These are phyloP conservation scores for Tuberolachnus salignus DNA, from an alignment of 2,888 invertebrate genomes.

Conservation along the genomic window DNA sequence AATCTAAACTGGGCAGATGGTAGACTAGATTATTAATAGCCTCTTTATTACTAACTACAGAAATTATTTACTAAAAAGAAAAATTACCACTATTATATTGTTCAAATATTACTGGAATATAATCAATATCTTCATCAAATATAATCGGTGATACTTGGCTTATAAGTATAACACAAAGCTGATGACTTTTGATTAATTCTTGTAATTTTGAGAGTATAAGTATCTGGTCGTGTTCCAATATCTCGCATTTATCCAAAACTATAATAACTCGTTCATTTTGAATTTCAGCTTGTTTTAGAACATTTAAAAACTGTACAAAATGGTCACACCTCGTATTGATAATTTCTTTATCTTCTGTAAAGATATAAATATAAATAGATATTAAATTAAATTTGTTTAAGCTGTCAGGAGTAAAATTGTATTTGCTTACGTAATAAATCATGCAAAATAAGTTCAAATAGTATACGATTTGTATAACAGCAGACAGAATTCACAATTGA, in stretches of 20 bases:
- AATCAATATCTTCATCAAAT: constrained; percentile 75
- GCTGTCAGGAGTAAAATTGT: background rate
- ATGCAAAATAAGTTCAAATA: constrained; percentile 77
- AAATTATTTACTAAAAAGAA: background rate
- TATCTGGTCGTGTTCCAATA: constrained; percentile 75
- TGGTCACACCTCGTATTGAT: constrained; percentile 23
- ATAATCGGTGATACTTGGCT: constrained; percentile 83
- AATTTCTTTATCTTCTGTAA: background rate
- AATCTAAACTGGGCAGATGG: no score
- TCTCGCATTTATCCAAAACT: constrained; percentile 78
- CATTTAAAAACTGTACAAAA: constrained; percentile 44
- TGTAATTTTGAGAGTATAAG: constrained; percentile 75
- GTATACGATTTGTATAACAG: constrained; percentile 76
- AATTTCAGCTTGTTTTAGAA: constrained; percentile 29
- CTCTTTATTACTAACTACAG: no score
- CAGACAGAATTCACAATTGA: constrained; percentile 80
- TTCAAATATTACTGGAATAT: constrained; percentile 76
- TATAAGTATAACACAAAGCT: constrained; percentile 77
- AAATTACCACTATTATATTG: constrained; percentile 74
- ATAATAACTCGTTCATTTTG: constrained; percentile 34
- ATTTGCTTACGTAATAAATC: constrained; percentile 64
- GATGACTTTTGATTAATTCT: constrained; percentile 71
- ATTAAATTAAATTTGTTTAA: constrained; percentile 44
- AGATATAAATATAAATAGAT: background rate
- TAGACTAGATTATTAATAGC: no score